Evolutionary conservation across 2,113 vertebrate species (phyloP).

Genomic region (Anarrhichthys ocellatus): DNA sequence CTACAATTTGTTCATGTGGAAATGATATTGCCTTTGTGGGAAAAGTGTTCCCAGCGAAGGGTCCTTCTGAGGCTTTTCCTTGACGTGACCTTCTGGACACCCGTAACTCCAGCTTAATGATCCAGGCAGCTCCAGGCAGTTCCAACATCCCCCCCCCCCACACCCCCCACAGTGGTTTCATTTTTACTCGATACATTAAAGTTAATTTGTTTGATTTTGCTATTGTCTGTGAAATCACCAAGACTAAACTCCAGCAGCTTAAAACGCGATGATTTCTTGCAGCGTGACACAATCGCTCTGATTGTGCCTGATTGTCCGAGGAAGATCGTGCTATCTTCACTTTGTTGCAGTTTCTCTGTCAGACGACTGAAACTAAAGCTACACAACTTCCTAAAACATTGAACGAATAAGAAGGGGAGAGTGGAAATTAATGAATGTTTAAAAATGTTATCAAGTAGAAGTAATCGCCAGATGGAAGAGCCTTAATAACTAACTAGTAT

Average conservation of each 20-base stretch:
- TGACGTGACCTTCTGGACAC: conserved; percentile 28
- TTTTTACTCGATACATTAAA: conserved; percentile 13
- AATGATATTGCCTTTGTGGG: not conserved
- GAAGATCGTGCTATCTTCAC: conserved; percentile 26
- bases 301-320: conserved; percentile 55
- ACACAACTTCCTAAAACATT: conserved; percentile 45
- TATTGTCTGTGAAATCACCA: conserved; percentile 45
- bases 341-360: conserved; percentile 14
- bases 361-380: conserved; percentile 47
- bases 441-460: conserved; percentile 30
- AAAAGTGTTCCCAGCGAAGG: not conserved
- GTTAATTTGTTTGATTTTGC: conserved; percentile 31
- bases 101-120: conserved; percentile 21
- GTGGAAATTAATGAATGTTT: conserved; percentile 10
- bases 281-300: conserved; percentile 46
- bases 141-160: conserved; percentile 12
- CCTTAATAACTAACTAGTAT: not conserved
- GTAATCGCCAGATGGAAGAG: not conserved
- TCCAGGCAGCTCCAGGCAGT: not conserved
- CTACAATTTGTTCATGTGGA: not conserved
- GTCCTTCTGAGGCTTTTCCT: conserved; percentile 18
- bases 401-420: conserved; percentile 12
- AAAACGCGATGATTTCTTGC: conserved; percentile 43
- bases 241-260: conserved; percentile 24
- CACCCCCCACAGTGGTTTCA: not conserved